Base-by-base conservation (phyloP, 2,113 vertebrate genomes). In the Pollachius pollachius region DNA sequence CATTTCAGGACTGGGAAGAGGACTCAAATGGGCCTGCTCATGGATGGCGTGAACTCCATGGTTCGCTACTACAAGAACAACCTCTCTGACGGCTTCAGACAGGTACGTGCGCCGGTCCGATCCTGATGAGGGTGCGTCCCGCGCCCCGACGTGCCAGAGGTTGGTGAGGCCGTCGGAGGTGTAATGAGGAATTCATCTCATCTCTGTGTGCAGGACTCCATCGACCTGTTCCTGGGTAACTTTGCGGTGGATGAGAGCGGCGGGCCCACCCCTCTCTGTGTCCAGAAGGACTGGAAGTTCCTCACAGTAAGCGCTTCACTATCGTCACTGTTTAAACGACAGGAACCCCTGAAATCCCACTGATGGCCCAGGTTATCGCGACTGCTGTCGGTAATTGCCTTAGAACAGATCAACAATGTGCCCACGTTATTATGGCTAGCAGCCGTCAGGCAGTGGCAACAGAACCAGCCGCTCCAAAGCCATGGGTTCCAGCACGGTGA, bases 31-130 rank as follows among this genome's bases (percentile, higher is more conserved):
- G 97, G 97, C n/a, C 89, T 98, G 64, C 4, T 99, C 67, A 95
- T 97, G 96, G 97, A 99, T 15, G 97, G 97, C 62, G 97, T 95
- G 95, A 99, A 99, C 87, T 98, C 97, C 2, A 89, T 97, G 70
- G 93, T 97, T 67, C 94, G 97, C 62, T 99, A 99, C 85, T 99
- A 98, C 85, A 99, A 98, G 81, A 99, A 99, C 84, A 99, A 99
- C 91, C 99, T 99, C 75, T 98, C 97, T 3, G 97, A 99, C 74
- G 97, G 97, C 27, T 99, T 97, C 88, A 92, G 97, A 93, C 97
- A 99, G 86, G 97, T 98, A 85, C 65, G 88, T 64, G 5, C 1
- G 2, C 12, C 16, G 2, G 41, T 48, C 41, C 8, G 11, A 9
- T 9, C 8, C 12, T 9, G 41, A 7, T 48, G 7, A 9, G 11